A percentile compares a stretch with the other conserved stretches of the same genome.
Conservation (phyloP, 2,113 vertebrate species). For the Ammospiza nelsoni region DNA sequence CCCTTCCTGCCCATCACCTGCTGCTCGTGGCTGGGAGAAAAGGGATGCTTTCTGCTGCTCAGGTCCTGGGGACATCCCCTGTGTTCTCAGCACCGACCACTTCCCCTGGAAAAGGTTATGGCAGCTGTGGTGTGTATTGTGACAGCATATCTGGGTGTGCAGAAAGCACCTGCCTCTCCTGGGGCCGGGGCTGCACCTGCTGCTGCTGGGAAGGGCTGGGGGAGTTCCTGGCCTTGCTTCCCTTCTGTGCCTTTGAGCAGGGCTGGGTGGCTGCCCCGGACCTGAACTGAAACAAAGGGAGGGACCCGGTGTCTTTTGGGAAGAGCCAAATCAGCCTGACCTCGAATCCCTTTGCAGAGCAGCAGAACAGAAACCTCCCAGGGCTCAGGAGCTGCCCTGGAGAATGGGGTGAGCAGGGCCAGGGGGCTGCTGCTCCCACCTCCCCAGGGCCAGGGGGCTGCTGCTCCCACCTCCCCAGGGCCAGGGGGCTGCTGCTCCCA, state of each 20-base stretch:
- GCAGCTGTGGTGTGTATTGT: neutral
- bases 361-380: slow-evolving; percentile 10
- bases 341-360: neutral
- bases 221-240: neutral
- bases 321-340: slow-evolving; percentile 28
- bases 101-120: neutral
- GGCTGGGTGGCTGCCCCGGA: accelerated
- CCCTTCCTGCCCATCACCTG: neutral
- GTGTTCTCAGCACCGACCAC: neutral
- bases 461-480: too few species aligned
- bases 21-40: neutral
- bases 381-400: accelerated
- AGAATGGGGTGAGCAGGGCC: neutral
- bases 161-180: neutral
- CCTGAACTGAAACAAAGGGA: neutral
- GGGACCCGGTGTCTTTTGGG: neutral
- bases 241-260: neutral
- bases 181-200: neutral
- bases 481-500: too few species aligned
- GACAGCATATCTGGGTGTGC: neutral
- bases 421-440: neutral
- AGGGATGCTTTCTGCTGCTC: accelerated
- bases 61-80: neutral
- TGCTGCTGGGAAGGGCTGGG: neutral
- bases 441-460: too few species aligned